Conservation (phyloP, 2,113 vertebrate genomes). For the Saimiri boliviensis region DNA sequence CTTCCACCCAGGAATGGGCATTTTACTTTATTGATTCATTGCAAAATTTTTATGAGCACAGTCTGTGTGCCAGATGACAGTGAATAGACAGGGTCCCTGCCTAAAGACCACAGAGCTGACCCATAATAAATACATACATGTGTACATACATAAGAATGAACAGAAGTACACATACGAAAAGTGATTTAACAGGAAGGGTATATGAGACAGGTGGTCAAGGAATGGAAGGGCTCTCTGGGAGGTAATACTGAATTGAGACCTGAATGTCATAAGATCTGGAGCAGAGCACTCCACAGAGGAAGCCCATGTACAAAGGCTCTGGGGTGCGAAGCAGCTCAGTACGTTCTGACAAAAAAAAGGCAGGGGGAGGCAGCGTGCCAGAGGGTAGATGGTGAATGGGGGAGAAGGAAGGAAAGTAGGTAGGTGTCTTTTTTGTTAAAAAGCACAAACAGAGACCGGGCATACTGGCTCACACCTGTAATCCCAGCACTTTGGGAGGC, state of each 20-base stretch:
- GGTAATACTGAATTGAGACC: neutral
- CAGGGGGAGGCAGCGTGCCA: too few relatives aligned
- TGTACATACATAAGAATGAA: neutral
- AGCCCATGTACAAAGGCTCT: neutral
- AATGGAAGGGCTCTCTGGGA: neutral
- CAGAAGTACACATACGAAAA: neutral
- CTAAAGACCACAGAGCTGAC: too few relatives aligned
- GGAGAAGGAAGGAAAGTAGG: neutral
- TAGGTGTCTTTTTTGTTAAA: neutral
- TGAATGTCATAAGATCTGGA: neutral
- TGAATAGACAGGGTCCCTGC: neutral
- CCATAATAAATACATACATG: neutral
- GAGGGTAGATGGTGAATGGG: rapidly evolving
- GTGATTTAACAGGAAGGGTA: neutral
- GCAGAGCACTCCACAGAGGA: neutral
- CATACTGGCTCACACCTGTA: too few relatives aligned
- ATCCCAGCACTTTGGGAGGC: too few relatives aligned
- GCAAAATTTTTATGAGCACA: neutral
- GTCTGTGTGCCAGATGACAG: neutral
- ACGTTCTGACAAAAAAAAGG: neutral
- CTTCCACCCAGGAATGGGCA: neutral
- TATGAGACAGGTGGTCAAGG: rapidly evolving
- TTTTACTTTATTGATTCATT: neutral
- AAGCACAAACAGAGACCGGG: too few relatives aligned
- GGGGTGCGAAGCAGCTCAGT: neutral